phyloP scores from a whole-genome alignment of 1,140 invertebrate genomes.

The Reticulitermes speratus region DNA sequence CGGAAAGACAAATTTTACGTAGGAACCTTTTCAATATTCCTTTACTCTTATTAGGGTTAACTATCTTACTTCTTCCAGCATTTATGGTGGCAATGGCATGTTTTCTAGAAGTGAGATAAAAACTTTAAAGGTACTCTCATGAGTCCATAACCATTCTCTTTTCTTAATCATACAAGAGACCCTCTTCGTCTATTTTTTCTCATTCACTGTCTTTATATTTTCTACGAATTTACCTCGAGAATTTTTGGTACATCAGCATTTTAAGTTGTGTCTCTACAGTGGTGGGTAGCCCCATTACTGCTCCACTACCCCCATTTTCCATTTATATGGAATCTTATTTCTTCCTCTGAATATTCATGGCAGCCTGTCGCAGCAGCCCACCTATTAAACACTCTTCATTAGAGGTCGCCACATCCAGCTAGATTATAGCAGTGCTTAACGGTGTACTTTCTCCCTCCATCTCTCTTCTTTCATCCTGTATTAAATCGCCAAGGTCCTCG shows the following conservation, averaged over 20 bases:
- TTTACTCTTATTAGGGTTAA: not conserved
- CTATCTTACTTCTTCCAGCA: not conserved
- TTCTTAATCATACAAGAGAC: not conserved
- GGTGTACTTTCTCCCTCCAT: not conserved
- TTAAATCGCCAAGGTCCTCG: not conserved
- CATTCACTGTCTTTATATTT: not conserved
- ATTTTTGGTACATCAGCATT: not conserved
- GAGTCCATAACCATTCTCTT: not conserved
- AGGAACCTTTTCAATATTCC: not conserved
- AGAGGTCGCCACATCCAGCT: not conserved
- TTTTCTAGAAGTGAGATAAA: not conserved
- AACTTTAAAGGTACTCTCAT: not conserved
- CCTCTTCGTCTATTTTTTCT: not conserved
- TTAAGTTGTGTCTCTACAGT: not conserved
- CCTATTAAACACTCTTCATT: not conserved
- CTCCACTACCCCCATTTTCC: not conserved
- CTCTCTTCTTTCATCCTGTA: not conserved
- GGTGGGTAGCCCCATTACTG: not conserved
- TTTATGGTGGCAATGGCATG: not conserved
- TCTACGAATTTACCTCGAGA: not conserved
- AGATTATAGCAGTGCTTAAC: not conserved
- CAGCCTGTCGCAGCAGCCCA: not conserved
- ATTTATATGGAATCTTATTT: not conserved
- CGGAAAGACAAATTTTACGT: too few species aligned
- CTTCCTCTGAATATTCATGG: slow-evolving; percentile 15